These are phyloP conservation scores for Drosophila pseudoobscura DNA, from an alignment of 1,140 invertebrate genomes.

Conservation along the genomic window DNA sequence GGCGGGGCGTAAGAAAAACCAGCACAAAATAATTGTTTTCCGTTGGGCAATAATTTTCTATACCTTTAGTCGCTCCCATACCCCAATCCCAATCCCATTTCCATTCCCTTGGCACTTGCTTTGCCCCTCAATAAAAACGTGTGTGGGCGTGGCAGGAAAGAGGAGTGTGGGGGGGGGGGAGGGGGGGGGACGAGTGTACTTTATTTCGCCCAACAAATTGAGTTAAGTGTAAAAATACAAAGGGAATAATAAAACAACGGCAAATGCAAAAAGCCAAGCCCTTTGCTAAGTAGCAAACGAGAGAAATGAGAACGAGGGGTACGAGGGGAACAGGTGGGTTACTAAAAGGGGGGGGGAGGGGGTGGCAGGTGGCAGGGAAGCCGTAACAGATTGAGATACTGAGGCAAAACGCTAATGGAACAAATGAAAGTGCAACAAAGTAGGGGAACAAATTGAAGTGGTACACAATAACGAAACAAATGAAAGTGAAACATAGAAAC, in stretches of 20 bases:
- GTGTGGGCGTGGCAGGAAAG: constrained; percentile 36
- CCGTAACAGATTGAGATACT: too few relatives aligned
- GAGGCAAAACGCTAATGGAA: too few relatives aligned
- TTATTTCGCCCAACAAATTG: constrained; percentile 55
- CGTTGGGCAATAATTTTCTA: constrained; percentile 79
- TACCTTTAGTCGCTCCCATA: constrained; percentile 28
- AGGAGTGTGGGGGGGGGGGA: neutral
- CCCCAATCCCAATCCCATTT: neutral
- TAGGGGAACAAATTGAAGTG: neutral
- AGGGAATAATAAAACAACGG: constrained; percentile 9
- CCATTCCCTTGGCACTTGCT: constrained; percentile 40
- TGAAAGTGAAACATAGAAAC: too few relatives aligned
- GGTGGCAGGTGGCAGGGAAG: too few relatives aligned
- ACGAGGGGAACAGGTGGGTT: neutral
- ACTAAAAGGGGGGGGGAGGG: too few relatives aligned
- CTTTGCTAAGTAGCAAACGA: constrained; percentile 37
- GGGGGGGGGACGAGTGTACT: constrained; percentile 7
- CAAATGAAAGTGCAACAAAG: too few relatives aligned
- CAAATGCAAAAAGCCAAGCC: constrained; percentile 32
- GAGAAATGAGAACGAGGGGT: too few relatives aligned
- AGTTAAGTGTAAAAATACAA: constrained; percentile 63
- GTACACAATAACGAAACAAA: neutral
- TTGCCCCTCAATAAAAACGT: constrained; percentile 35
- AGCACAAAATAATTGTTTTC: constrained; percentile 77
- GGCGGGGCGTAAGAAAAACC: constrained; percentile 20